Evolutionary conservation across 2,888 invertebrate genomes (phyloP), one percentile per base, ranked within the genome.

Genomic region (Matsumyia berberina): DNA sequence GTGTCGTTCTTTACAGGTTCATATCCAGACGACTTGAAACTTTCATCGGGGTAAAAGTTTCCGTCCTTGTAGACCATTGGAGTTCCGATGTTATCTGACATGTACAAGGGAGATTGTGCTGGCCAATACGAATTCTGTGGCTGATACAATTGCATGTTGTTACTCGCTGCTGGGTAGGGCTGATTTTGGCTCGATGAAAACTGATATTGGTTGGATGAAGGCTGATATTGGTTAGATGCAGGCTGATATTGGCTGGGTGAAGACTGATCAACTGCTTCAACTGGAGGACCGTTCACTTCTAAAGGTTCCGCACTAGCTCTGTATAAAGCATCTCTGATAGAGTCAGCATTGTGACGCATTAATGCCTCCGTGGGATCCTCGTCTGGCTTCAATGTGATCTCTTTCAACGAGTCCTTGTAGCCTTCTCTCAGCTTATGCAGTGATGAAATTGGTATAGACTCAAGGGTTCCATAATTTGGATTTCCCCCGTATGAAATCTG

Each of bases 291-390:
- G 7, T 82, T 15, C 2, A 91, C 87, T 62, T 90, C 90, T 11
- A 91, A 49, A 0, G 90, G 90, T 19, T 88, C 88, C 6, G 87
- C 83, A 31, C 86, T 88, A 8, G 89, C 90, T 2, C 89, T 87
- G 29, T 88, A 87, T 35, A 91, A 66, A 0, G 91, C 90, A 55
- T 91, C 90, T 1, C 88, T 88, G 57, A 91, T 89, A 9, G 90
- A 90, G 35, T 89, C 90, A 0, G 89, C 90, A 87, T 90, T 91
- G 69, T 91, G 89, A 7, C 90, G 90, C 89, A 89, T 89, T 8
- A 91, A 60, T 0, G 90, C 91, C 77, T 90, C 89, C 0, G 88
- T 85, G 0, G 91, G 91, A 86, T 90, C 90, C 76, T 91, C 91
- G 6, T 90, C 88, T 0, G 91, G 90, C 76, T 88, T 88, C 9